Evolutionary conservation across 1,140 invertebrate species (phyloP).

Genomic region (Drosophila tani): DNA sequence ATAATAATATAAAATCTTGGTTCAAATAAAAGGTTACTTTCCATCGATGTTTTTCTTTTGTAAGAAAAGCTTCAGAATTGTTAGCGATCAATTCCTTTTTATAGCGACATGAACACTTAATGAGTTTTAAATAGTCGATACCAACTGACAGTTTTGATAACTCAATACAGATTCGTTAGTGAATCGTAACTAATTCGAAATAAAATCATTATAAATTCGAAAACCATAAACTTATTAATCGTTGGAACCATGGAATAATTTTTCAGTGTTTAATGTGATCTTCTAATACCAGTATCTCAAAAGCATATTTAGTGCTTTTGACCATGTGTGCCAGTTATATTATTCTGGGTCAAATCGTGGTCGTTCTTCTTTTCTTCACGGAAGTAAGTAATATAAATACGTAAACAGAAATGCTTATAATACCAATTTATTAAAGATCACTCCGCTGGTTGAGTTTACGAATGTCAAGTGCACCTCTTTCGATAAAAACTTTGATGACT

Average conservation of each 20-base stretch:
- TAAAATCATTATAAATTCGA: background rate
- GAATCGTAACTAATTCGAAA: background rate
- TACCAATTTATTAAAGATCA: background rate
- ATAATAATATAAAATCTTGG: no score
- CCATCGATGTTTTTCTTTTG: no score
- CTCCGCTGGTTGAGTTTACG: constrained; percentile 16
- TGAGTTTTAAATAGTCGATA: background rate
- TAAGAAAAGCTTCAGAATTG: no score
- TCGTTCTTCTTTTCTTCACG: background rate
- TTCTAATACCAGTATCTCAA: background rate
- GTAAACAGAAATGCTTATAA: background rate
- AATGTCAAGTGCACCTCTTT: constrained; percentile 33
- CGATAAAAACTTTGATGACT: constrained; percentile 15
- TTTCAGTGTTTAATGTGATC: background rate
- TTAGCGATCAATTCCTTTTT: no score
- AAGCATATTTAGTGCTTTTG: background rate
- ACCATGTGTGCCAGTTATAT: background rate
- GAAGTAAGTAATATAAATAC: no score
- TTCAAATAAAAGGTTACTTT: no score
- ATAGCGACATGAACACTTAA: background rate
- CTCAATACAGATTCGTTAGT: background rate
- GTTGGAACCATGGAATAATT: background rate
- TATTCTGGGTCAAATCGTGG: background rate
- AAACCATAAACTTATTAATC: background rate
- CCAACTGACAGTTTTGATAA: background rate